phyloP scores from a whole-genome alignment of 2,888 invertebrate genomes.

The Argyresthia albistria region DNA sequence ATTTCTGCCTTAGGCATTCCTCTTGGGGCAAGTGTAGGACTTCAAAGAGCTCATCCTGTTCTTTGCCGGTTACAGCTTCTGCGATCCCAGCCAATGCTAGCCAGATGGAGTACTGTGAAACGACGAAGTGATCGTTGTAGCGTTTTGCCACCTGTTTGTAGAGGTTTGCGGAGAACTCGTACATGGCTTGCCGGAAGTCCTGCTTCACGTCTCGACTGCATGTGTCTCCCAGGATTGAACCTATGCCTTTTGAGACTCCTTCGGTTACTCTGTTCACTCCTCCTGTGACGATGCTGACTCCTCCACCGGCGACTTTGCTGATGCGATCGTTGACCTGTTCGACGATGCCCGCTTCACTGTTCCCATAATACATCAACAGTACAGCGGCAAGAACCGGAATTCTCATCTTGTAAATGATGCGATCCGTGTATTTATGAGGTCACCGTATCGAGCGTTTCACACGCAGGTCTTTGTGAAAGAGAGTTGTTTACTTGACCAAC shows the following conservation, averaged over 20 bases:
- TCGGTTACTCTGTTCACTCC: no score
- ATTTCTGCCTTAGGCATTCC: slow-evolving; percentile 17
- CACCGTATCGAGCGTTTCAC: no score
- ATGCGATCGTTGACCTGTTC: no score
- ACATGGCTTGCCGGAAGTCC: slow-evolving; percentile 8
- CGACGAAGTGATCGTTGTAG: slow-evolving; percentile 15
- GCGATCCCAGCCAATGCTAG: slow-evolving; percentile 18
- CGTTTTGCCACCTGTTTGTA: slow-evolving; percentile 10
- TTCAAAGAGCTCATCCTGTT: not conserved
- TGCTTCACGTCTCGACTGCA: slow-evolving; percentile 7
- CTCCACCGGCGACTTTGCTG: not conserved
- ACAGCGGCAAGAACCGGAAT: no score
- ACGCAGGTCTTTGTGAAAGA: no score
- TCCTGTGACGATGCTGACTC: no score
- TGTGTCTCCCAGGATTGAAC: not conserved
- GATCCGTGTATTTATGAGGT: no score
- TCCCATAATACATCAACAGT: no score
- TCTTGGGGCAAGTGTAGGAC: slow-evolving; percentile 11
- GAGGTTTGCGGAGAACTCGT: slow-evolving; percentile 10
- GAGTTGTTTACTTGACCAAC: no score
- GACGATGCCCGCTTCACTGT: no score
- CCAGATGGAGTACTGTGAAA: slow-evolving; percentile 24
- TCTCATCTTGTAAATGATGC: no score
- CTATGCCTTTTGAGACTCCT: no score
- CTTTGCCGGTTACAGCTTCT: not conserved